Percentiles rank a stretch among this genome's conserved stretches.
phyloP scores from a whole-genome alignment of 2,888 invertebrate species.

The Scaptomyza polygonia region DNA sequence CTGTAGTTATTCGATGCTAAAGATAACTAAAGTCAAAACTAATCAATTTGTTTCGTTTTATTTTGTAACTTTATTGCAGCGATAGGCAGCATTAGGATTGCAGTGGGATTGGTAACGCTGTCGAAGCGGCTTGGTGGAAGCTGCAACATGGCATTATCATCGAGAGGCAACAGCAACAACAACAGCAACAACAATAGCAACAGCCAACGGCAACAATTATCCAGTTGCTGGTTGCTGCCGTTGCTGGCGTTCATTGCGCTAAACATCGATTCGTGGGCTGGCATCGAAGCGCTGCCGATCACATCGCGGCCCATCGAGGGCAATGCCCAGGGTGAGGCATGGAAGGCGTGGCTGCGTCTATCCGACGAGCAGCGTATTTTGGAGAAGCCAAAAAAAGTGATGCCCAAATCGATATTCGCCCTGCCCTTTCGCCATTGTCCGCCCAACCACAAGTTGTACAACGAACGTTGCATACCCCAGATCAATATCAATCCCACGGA shows the following conservation, averaged over 20 bases:
- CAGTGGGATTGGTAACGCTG: constrained; percentile 22
- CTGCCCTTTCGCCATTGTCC: constrained; percentile 82
- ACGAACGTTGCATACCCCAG: constrained; percentile 82
- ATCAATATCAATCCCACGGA: constrained; percentile 77
- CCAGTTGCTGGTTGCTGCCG: constrained; percentile 19
- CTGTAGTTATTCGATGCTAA: constrained; percentile 3
- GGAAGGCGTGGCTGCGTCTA: constrained; percentile 83
- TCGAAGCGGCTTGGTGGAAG: background rate
- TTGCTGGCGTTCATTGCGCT: constrained; percentile 38
- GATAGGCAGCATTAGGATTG: constrained; percentile 31
- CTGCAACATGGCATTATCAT: constrained; percentile 39
- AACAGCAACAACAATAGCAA: background rate
- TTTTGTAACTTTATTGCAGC: constrained; percentile 39
- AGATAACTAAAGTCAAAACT: constrained; percentile 5
- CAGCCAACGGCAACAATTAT: constrained; percentile 1
- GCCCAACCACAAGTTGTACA: constrained; percentile 80
- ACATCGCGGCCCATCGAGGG: constrained; percentile 84
- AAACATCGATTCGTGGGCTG: constrained; percentile 19
- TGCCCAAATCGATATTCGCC: constrained; percentile 84
- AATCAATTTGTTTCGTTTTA: constrained; percentile 16
- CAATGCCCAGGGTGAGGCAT: constrained; percentile 83
- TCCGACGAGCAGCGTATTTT: constrained; percentile 77
- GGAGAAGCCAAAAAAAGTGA: constrained; percentile 83
- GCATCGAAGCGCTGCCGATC: constrained; percentile 78
- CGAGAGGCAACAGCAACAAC: constrained; percentile 13